Evolutionary conservation across 2,797 vertebrate genomes (phyloP), one percentile per base, ranked within the genome.

Genomic region (Cirrhinus mrigala): DNA sequence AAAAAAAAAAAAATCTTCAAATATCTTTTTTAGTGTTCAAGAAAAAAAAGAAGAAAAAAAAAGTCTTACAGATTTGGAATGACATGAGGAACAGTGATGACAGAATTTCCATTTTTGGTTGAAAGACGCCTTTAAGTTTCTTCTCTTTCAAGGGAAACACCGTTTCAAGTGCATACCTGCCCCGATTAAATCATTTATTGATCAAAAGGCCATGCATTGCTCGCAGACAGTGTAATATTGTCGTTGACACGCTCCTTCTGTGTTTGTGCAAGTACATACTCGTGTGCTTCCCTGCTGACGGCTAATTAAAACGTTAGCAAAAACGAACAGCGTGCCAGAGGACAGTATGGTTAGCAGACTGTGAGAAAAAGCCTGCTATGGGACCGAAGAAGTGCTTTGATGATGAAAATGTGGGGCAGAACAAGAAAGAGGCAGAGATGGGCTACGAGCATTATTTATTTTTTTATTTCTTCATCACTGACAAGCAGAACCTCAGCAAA

Each of bases 151-250:
- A 60, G 1, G 16, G 14, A 69, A 40, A 69, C 18, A 69, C 33
- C 15, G 15, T 64, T 79, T 18, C 24, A 15, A 5, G 46, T 1
- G 29, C 11, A 3, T n/a, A 56, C 48, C 64, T 81, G 66, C 83
- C 29, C 91, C 92, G 92, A 94, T 94, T 91, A 92, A 91, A 85
- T 87, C 86, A 88, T 92, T 91, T 92, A 94, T 93, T 92, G 93
- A 94, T 94, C 93, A 94, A 85, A 81, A 74, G 68, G 89, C 82
- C 86, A 90, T 91, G 89, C 40, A 7, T 48, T 64, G 40, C 60
- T 79, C 40, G 48, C 24, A 64, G 40, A 79, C 77, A 54, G 48
- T n/a, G 29, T 69, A 40, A 40, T 54, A 70, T 81, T 56, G 64
- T 54, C 24, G 29, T 24, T 70, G 66, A 56, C 79, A 52, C 22